phyloP scores from a whole-genome alignment of 2,797 vertebrate genomes.

The Brachyrhaphis roseni region DNA sequence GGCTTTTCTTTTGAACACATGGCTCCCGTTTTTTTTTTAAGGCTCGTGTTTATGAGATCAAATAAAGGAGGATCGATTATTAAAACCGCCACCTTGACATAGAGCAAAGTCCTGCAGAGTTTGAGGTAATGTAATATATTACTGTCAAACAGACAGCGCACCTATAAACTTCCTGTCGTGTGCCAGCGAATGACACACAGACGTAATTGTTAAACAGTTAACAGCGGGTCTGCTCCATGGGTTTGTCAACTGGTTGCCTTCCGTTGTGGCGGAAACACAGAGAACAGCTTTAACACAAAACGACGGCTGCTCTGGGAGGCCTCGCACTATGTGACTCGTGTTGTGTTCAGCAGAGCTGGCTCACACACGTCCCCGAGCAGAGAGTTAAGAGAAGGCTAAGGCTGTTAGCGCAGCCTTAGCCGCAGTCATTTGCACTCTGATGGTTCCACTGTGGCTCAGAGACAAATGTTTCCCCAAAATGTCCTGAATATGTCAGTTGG shows the following conservation, averaged over 20 bases:
- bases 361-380: slow-evolving; percentile 23
- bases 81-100: slow-evolving; percentile 18
- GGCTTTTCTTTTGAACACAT: slow-evolving; percentile 22
- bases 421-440: slow-evolving; percentile 20
- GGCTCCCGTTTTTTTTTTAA: slow-evolving; percentile 9
- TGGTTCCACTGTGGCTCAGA: slow-evolving; percentile 22
- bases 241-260: slow-evolving; percentile 37
- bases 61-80: slow-evolving; percentile 10
- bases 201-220: slow-evolving; percentile 37
- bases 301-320: slow-evolving; percentile 39
- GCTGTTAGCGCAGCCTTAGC: slow-evolving; percentile 32
- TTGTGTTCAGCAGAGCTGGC: slow-evolving; percentile 21
- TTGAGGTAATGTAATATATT: slow-evolving; percentile 2
- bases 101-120: slow-evolving; percentile 10
- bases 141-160: slow-evolving; percentile 2
- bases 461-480: slow-evolving; percentile 12
- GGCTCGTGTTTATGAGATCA: slow-evolving; percentile 20
- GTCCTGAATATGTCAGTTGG: not conserved
- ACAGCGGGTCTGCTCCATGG: slow-evolving; percentile 45
- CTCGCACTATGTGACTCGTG: slow-evolving; percentile 34
- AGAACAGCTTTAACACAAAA: slow-evolving; percentile 36
- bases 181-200: slow-evolving; percentile 36
- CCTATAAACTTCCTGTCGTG: slow-evolving; percentile 21
- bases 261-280: slow-evolving; percentile 18
- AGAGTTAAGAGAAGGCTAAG: slow-evolving; percentile 14